Percentiles rank a stretch among this genome's conserved stretches.
These are phyloP conservation scores for Eristalis tenax DNA, from an alignment of 2,888 invertebrate species.

Conservation along the genomic window DNA sequence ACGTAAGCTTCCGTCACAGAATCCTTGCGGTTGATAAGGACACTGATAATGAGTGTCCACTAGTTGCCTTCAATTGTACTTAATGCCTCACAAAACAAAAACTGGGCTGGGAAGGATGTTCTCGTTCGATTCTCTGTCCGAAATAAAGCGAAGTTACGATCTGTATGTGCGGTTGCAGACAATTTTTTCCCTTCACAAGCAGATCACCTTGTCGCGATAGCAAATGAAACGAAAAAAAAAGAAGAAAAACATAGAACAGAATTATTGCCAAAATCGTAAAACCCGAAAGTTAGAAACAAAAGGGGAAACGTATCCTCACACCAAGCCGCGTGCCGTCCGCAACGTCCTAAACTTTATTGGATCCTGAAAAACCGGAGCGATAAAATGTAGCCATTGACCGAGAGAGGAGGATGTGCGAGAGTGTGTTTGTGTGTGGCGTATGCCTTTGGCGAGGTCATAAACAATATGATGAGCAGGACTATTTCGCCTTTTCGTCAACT, in stretches of 20 bases:
- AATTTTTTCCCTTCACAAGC: neutral
- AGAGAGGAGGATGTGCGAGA: neutral
- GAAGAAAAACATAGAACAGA: neutral
- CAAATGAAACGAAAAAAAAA: too few species aligned
- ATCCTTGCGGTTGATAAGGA: neutral
- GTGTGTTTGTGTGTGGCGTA: neutral
- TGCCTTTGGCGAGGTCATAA: conserved; percentile 27
- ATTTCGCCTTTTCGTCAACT: conserved; percentile 45
- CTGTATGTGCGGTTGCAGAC: too few species aligned
- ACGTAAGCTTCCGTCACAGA: neutral
- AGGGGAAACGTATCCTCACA: conserved; percentile 1
- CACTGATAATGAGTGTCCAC: neutral
- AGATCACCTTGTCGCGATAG: neutral
- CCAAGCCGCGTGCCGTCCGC: neutral
- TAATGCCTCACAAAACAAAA: neutral
- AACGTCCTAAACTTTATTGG: conserved; percentile 32
- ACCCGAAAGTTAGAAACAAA: conserved; percentile 40
- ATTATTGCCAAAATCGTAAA: conserved; percentile 46
- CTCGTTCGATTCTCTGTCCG: neutral
- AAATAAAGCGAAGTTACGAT: too few species aligned
- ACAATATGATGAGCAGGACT: conserved; percentile 51
- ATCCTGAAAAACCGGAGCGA: conserved; percentile 46
- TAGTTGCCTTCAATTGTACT: neutral
- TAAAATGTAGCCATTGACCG: conserved; percentile 14
- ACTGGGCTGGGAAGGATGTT: neutral